These are phyloP conservation scores for Tromatobia lineatoria DNA, from an alignment of 2,888 invertebrate genomes.

Conservation along the genomic window DNA sequence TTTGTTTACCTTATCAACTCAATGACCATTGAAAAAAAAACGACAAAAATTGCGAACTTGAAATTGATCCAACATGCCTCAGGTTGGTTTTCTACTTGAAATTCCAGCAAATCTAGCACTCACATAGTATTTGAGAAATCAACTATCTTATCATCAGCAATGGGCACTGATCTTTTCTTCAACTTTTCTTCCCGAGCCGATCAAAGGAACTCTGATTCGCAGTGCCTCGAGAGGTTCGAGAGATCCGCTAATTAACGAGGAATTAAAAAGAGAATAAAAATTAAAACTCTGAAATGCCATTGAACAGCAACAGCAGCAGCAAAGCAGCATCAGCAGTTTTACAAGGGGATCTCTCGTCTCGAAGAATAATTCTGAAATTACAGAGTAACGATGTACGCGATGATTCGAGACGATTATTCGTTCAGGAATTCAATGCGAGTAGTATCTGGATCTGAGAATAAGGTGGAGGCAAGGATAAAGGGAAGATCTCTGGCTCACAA, in stretches of 20 bases:
- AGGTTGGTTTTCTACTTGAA: neutral
- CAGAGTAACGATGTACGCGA: slow-evolving; percentile 57
- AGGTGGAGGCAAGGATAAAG: slow-evolving; percentile 26
- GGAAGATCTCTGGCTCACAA: slow-evolving; percentile 42
- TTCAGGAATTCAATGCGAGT: slow-evolving; percentile 62
- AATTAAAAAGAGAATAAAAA: slow-evolving; percentile 11
- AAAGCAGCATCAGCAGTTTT: neutral
- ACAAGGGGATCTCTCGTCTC: slow-evolving; percentile 23
- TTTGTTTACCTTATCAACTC: neutral
- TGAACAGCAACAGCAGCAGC: slow-evolving; percentile 2
- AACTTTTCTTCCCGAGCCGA: neutral
- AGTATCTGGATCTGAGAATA: slow-evolving; percentile 64
- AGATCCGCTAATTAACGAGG: slow-evolving; percentile 57
- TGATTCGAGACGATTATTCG: slow-evolving; percentile 67
- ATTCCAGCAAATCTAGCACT: neutral
- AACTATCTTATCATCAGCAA: slow-evolving; percentile 31
- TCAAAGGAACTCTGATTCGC: slow-evolving; percentile 28
- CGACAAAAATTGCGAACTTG: neutral
- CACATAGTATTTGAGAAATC: slow-evolving; percentile 10
- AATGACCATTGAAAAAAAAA: neutral
- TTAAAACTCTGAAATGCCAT: slow-evolving; percentile 23
- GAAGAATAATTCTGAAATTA: slow-evolving; percentile 68
- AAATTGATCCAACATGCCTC: neutral
- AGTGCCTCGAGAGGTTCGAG: slow-evolving; percentile 13
- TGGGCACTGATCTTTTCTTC: slow-evolving; percentile 11